Percentiles rank a stretch among this genome's conserved stretches.
These are phyloP conservation scores for Clarias macrocephalus DNA, from an alignment of 2,113 vertebrate genomes.

Conservation along the genomic window DNA sequence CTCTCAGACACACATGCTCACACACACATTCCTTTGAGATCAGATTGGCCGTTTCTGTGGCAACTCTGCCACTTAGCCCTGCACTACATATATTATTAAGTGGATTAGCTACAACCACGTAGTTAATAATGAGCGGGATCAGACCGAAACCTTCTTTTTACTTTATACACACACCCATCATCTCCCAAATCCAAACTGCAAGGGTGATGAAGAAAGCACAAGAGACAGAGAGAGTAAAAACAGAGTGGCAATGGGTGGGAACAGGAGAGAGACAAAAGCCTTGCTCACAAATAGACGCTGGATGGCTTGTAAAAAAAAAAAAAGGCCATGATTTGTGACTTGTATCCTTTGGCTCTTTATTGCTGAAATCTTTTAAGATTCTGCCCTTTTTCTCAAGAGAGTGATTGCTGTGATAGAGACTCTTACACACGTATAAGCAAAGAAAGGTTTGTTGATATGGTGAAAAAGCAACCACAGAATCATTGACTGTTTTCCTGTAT, in stretches of 20 bases:
- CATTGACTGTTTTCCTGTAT: not conserved
- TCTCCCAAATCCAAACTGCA: slow-evolving; percentile 20
- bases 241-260: slow-evolving; percentile 4
- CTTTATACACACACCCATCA: slow-evolving; percentile 15
- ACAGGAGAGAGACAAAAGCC: slow-evolving; percentile 6
- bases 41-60: slow-evolving; percentile 44
- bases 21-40: slow-evolving; percentile 44
- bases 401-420: slow-evolving; percentile 5
- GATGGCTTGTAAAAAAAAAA: slow-evolving; percentile 35
- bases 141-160: slow-evolving; percentile 32
- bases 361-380: slow-evolving; percentile 17
- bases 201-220: not conserved
- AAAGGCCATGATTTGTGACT: slow-evolving; percentile 40
- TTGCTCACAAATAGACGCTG: slow-evolving; percentile 17
- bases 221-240: not conserved
- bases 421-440: slow-evolving; percentile 22
- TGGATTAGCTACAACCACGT: slow-evolving; percentile 38
- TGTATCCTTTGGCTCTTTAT: slow-evolving; percentile 20
- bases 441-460: not conserved
- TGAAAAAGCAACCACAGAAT: not conserved
- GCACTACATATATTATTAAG: slow-evolving; percentile 49
- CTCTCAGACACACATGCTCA: slow-evolving; percentile 5
- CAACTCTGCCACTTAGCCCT: slow-evolving; percentile 40
- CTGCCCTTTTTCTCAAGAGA: slow-evolving; percentile 33
- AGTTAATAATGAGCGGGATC: slow-evolving; percentile 34